Evolutionary conservation across 2,888 invertebrate species (phyloP), one percentile per base, ranked within the genome.

Genomic region (Seira ritae): DNA sequence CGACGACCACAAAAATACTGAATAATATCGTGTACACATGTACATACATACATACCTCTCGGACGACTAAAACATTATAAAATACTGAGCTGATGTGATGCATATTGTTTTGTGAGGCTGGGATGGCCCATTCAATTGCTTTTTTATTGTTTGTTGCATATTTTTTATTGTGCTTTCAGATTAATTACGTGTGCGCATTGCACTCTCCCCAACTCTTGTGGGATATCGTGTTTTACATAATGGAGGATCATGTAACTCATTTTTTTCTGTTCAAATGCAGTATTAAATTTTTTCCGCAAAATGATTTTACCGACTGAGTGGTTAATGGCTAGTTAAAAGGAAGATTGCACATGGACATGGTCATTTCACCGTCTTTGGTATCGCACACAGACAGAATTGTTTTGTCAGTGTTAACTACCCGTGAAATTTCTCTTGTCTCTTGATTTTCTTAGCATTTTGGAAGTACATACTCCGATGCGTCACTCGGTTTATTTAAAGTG

Each of bases 141-240:
- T 68, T 82, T 82, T 82, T 82, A 77, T 82, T 78, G 77, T 78
- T 78, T 74, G 19, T 65, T 82, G 68, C 73, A 83, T 83, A 70
- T 74, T 81, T 81, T 42, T 42, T 81, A 81, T 81, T 71, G 76
- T 42, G 76, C 60, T 83, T 78, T 65, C 68, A 78, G 78, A 83
- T 83, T 83, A 83, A 83, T 83, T 83, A 76, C 77, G 77, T 82
- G 78, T 71, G 66, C 20, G 66, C 60, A 60, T 60, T n/a, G n/a
- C n/a, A 60, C 19, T 10, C 60, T 60, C 8, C 60, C 12, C 46
- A 42, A 12, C 3, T 60, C n/a, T n/a, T 60, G 17, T 12, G 60
- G 3, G 8, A 4, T 60, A 12, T 60, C 19, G 20, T n/a, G 66
- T 66, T 20, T 60, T 60, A 17, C 20, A 66, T 66, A 66, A 66